Percentiles rank a stretch among this genome's conserved stretches.
phyloP scores from a whole-genome alignment of 2,797 vertebrate genomes.

The Oreortyx pictus region DNA sequence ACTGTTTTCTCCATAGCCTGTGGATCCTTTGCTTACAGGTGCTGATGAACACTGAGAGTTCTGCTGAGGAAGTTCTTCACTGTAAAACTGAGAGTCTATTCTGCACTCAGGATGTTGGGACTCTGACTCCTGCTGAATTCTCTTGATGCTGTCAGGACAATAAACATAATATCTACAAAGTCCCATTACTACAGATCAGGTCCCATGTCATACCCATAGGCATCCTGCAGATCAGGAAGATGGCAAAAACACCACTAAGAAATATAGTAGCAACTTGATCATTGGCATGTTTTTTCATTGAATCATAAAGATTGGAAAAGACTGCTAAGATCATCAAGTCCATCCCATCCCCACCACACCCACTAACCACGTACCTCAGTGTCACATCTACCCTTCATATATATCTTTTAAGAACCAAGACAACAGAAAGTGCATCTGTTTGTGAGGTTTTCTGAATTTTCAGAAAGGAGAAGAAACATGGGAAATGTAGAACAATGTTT shows the following conservation, averaged over 20 bases:
- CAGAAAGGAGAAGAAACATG: background rate
- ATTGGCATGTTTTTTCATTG: background rate
- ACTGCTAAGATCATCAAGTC: no score
- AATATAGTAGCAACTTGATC: background rate
- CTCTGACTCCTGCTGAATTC: background rate
- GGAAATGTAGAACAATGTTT: background rate
- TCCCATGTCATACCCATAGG: background rate
- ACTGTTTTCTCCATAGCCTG: background rate
- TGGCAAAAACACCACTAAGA: background rate
- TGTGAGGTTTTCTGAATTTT: background rate
- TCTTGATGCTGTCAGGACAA: background rate
- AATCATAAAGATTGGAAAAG: no score
- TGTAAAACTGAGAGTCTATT: background rate
- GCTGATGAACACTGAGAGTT: background rate
- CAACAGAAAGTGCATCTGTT: background rate
- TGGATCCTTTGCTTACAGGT: background rate
- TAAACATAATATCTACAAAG: background rate
- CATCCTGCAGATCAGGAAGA: background rate
- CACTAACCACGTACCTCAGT: no score
- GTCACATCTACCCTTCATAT: no score
- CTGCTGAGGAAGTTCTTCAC: background rate
- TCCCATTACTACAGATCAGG: background rate
- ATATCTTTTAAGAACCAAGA: background rate
- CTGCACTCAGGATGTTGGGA: no score
- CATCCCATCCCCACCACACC: no score